Evolutionary conservation across 2,797 vertebrate genomes (phyloP), one percentile per base, ranked within the genome.

Genomic region (Hippocampus kuda): DNA sequence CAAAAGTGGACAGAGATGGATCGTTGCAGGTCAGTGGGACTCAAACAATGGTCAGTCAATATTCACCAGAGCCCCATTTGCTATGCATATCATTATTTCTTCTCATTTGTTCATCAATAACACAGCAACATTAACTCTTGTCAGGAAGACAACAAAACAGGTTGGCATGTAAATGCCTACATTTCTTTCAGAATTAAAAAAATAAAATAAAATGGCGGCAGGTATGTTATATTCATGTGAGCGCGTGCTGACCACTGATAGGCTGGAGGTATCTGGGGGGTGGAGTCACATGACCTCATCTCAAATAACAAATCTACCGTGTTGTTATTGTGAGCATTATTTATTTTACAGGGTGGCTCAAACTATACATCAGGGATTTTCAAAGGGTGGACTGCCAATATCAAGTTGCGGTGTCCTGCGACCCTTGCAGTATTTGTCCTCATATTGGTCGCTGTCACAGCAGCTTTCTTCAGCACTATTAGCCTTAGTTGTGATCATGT

Each of bases 161-260:
- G 48, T 53, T 10, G 20, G 18, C 30, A 57, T 38, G 34, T 30
- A 54, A 51, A 67, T 18, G 22, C 7, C 20, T 15, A 65, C 34
- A 64, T 44, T 24, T 22, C 16, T 44, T 24, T n/a, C 34, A 46
- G 22, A 15, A 65, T 42, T 41, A 5, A 41, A 42, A n/a, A 12
- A 65, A 44, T 6, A 2, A 41, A 7, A 38, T 38, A 41, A 49
- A 7, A 26, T 16, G 48, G 42, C 44, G 26, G 24, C 42, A 26
- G 62, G 41, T 12, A 66, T 48, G 69, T 57, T 57, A 26, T 85
- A 86, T 88, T 85, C 72, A 84, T 84, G 72, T n/a, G 59, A 76
- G 75, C 77, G 49, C 0, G 56, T 4, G 24, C 46, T 77, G 68
- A 85, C 82, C 41, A 84, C 81, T 87, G 54, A 86, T 80, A 13